Conservation (phyloP, 2,113 vertebrate species). For the Laticauda laticaudata region DNA sequence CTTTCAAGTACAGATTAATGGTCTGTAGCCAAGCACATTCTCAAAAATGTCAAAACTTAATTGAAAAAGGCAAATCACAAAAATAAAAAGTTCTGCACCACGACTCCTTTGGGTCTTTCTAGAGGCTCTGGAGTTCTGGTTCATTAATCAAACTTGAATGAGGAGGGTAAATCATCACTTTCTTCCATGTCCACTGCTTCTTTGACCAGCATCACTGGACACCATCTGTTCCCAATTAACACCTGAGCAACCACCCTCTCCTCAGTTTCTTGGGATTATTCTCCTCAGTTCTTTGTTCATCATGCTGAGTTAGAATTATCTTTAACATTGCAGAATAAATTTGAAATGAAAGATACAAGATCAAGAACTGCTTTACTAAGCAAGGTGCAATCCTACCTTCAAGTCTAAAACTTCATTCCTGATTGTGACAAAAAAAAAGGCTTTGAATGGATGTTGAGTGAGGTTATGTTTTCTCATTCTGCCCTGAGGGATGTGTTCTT, state of each 20-base stretch:
- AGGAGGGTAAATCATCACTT: not conserved
- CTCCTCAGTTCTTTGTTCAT: conserved; percentile 24
- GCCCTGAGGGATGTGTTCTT: not conserved
- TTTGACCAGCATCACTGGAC: not conserved
- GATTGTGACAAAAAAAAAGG: not conserved
- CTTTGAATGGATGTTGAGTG: not conserved
- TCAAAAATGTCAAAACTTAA: conserved; percentile 65
- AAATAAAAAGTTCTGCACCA: conserved; percentile 48
- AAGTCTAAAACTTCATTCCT: not conserved
- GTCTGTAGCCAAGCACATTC: conserved; percentile 43
- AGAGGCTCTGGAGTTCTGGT: conserved; percentile 40
- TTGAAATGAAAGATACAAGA: conserved; percentile 4
- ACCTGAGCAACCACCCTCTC: fast-evolving
- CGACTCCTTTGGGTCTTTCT: conserved; percentile 43
- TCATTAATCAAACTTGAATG: conserved; percentile 29
- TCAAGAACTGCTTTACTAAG: not conserved
- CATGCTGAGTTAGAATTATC: conserved; percentile 1
- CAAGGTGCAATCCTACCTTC: not conserved
- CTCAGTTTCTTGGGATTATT: not conserved
- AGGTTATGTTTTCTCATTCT: not conserved
- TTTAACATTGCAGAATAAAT: conserved; percentile 2
- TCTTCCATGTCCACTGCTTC: not conserved
- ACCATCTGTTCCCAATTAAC: not conserved
- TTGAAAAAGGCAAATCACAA: conserved; percentile 61
- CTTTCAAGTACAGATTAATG: conserved; percentile 49